Percentiles rank a stretch among this genome's conserved stretches.
Evolutionary conservation across 2,888 invertebrate species (phyloP).

Genomic region (Acrobasis repandana): DNA sequence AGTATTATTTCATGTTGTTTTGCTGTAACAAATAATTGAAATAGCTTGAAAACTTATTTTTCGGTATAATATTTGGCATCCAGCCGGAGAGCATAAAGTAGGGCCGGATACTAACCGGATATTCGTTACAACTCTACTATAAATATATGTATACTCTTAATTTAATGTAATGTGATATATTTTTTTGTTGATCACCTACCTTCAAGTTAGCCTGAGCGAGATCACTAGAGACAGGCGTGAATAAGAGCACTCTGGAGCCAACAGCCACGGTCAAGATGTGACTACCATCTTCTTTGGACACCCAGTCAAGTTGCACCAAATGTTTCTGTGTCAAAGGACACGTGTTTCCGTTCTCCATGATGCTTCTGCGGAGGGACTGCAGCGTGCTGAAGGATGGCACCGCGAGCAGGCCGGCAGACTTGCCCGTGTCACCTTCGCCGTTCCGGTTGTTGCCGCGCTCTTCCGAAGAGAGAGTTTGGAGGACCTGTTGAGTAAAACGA

Average conservation of each 20-base stretch:
- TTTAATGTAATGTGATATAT: background rate
- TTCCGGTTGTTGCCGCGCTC: conserved; percentile 85
- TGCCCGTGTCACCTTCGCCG: conserved; percentile 80
- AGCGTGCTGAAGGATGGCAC: conserved; percentile 96
- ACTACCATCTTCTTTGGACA: conserved; percentile 99
- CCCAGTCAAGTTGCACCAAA: conserved; percentile 98
- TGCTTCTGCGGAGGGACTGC: conserved; percentile 92
- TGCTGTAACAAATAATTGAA: no score
- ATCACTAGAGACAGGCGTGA: conserved; percentile 96
- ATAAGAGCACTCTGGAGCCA: conserved; percentile 95
- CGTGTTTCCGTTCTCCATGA: conserved; percentile 95
- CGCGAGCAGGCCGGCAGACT: conserved; percentile 87
- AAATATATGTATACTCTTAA: no score
- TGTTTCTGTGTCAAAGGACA: conserved; percentile 96
- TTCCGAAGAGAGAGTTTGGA: conserved; percentile 92
- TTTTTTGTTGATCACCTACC: conserved; percentile 42
- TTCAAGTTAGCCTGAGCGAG: conserved; percentile 97
- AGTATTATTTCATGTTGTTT: no score
- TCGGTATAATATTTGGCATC: no score
- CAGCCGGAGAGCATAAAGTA: no score
- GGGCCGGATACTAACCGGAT: no score
- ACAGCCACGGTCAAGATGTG: conserved; percentile 98
- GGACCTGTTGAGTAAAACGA: conserved; percentile 65
- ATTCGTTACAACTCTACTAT: no score
- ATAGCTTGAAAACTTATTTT: no score